Conservation (phyloP, 2,888 invertebrate species). For the Marronus borbonicus region DNA sequence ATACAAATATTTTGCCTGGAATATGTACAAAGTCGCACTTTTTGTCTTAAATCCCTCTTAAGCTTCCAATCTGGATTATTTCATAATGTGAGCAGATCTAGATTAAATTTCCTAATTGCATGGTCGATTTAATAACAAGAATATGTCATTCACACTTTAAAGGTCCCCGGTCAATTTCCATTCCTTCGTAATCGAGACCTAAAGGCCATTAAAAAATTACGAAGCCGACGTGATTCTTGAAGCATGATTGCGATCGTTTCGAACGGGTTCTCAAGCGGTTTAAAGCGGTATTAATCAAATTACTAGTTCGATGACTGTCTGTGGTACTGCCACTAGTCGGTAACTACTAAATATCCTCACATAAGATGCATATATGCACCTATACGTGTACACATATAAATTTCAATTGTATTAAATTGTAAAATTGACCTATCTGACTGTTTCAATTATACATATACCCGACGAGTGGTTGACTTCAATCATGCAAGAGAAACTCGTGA, state of each 20-base stretch:
- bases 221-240: slow-evolving; percentile 6
- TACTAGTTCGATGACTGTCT: slow-evolving; percentile 7
- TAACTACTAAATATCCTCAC: background rate
- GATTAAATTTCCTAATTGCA: no score
- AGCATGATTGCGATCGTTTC: background rate
- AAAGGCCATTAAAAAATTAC: slow-evolving; percentile 21
- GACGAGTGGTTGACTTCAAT: slow-evolving; percentile 25
- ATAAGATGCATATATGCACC: background rate
- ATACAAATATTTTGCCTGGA: no score
- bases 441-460: background rate
- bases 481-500: background rate
- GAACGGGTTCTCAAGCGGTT: slow-evolving; percentile 1
- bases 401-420: slow-evolving; percentile 55
- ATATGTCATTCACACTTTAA: slow-evolving; percentile 7
- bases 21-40: no score
- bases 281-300: slow-evolving; percentile 35
- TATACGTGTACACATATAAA: slow-evolving; percentile 18
- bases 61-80: background rate
- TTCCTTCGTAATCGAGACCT: background rate
- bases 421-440: slow-evolving; percentile 55
- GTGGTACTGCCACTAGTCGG: background rate
- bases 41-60: no score
- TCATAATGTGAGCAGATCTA: background rate
- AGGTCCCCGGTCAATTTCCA: background rate
- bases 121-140: background rate